These are phyloP conservation scores for Sinella curviseta DNA, from an alignment of 1,140 invertebrate genomes.

Conservation along the genomic window DNA sequence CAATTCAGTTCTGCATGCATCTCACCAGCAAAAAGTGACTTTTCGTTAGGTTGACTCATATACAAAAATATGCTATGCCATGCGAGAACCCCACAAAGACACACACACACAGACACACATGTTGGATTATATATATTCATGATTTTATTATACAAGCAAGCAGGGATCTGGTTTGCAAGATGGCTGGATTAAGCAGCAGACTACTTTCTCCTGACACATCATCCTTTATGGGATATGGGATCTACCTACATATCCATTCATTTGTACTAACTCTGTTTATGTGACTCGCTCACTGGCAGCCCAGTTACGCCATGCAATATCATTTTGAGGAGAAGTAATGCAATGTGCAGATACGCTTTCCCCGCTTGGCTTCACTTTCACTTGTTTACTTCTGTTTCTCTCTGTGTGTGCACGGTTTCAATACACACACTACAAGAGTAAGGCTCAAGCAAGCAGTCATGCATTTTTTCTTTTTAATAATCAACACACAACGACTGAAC, in stretches of 20 bases:
- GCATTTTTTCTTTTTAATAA: no score
- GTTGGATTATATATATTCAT: neutral
- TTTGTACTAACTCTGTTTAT: neutral
- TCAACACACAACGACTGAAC: no score
- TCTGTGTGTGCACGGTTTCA: no score
- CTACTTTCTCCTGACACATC: slow-evolving; percentile 1
- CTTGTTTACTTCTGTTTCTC: neutral
- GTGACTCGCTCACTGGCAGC: neutral
- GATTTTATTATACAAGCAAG: neutral
- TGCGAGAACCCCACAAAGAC: neutral
- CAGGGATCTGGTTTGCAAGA: neutral
- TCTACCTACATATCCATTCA: neutral
- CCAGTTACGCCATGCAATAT: neutral
- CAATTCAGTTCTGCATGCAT: no score
- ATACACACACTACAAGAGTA: no score
- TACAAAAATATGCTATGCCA: neutral
- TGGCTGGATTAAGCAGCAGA: slow-evolving; percentile 4
- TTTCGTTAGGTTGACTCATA: neutral
- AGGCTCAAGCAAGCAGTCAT: no score
- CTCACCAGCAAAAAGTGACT: no score
- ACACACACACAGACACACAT: neutral
- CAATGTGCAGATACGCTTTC: neutral
- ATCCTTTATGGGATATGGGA: neutral
- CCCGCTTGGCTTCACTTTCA: neutral
- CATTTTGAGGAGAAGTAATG: no score